Conservation (phyloP, 2,113 vertebrate species). For the Sciurus niger region DNA sequence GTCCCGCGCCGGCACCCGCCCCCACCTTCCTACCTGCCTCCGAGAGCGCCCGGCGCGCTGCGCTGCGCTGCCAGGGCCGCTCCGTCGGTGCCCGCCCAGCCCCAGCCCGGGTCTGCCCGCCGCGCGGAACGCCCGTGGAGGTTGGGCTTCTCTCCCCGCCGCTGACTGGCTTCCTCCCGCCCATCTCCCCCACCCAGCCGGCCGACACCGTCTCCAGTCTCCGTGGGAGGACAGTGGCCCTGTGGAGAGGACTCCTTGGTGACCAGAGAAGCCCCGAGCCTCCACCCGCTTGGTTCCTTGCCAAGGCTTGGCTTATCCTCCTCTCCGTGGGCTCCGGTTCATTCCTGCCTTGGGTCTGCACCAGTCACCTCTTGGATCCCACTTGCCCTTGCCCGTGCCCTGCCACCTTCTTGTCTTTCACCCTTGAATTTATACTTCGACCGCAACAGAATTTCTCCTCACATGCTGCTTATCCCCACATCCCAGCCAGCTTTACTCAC, state of each 20-base stretch:
- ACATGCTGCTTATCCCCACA: not conserved
- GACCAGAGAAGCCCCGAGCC: not conserved
- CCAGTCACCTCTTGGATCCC: not conserved
- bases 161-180: conserved; percentile 18
- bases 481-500: not conserved
- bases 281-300: not conserved
- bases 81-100: not conserved
- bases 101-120: not conserved
- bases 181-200: conserved; percentile 14
- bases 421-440: not conserved
- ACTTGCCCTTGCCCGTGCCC: not conserved
- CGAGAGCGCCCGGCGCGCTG: not conserved
- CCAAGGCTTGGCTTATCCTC: not conserved
- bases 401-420: not conserved
- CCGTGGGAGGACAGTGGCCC: not conserved
- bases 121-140: not conserved
- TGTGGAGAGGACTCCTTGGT: not conserved
- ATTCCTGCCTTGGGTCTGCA: not conserved
- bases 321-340: not conserved
- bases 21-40: conserved; percentile 41
- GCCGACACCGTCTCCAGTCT: not conserved
- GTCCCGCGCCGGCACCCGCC: not conserved
- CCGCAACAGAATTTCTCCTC: not conserved
- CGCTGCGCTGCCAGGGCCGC: not conserved
- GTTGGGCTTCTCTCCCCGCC: conserved; percentile 20